These are phyloP conservation scores for Cephus sareptanus DNA, from an alignment of 2,888 invertebrate species.

Conservation along the genomic window DNA sequence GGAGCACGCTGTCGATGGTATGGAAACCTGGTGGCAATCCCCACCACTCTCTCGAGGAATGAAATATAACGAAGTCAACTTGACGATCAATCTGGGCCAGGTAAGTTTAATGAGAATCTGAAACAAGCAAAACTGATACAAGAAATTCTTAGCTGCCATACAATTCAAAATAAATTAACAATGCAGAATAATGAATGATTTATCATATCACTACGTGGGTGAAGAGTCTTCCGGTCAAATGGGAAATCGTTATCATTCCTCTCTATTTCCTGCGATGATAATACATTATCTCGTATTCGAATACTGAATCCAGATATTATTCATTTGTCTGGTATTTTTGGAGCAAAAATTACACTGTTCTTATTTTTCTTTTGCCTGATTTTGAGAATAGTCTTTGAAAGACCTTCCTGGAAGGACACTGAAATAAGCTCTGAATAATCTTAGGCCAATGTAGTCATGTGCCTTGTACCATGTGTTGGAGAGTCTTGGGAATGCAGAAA, in stretches of 20 bases:
- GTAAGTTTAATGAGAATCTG: conserved; percentile 68
- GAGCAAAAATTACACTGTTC: not conserved
- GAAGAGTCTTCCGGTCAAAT: not conserved
- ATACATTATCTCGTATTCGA: not conserved
- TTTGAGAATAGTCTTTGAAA: not conserved
- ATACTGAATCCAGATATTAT: not conserved
- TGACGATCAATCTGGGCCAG: conserved; percentile 97
- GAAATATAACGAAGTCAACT: conserved; percentile 96
- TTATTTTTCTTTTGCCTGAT: not conserved
- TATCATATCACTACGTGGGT: not conserved
- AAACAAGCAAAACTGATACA: not conserved
- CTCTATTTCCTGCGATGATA: not conserved
- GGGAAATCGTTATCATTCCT: not conserved
- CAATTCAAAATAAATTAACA: not conserved
- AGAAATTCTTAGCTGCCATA: not conserved
- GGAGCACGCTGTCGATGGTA: conserved; percentile 94
- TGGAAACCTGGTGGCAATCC: conserved; percentile 98
- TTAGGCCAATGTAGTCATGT: not conserved
- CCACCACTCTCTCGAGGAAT: conserved; percentile 97
- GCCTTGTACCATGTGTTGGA: not conserved
- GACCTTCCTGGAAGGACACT: not conserved
- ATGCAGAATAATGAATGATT: not conserved
- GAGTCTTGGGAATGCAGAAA: not conserved
- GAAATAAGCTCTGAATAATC: not conserved
- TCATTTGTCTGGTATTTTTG: not conserved